Base-by-base conservation (phyloP, 2,113 vertebrate species). In the Xerus inauris region DNA sequence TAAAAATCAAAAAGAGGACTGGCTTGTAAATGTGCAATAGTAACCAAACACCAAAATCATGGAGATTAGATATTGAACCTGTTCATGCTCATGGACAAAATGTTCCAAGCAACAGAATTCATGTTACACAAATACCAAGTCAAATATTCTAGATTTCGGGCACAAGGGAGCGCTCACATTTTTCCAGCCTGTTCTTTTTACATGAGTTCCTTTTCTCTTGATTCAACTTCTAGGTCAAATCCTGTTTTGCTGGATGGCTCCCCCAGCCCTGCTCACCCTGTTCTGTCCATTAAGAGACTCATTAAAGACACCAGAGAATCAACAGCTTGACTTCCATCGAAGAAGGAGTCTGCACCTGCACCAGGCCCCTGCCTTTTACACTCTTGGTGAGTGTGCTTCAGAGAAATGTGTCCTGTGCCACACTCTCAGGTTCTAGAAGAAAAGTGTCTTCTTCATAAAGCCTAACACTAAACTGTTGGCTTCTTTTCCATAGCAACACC, bases 61-160 rank as follows among this genome's bases (percentile, higher is more conserved):
- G 16, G 12, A 80, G 40, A 40, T 12, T 24, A 8, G 38, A 28
- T 45, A 28, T 64, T 57, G 42, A 47, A 49, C 47, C 59, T 51
- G 30, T 59, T 45, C 72, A 8, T 87, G 40, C 42, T 71, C 5
- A 11, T 1, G 7, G 16, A 11, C 22, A 28, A 45, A 64, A n/a
- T 26, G 2, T 4, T 22, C n/a, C 22, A 12, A n/a, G 75, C 35
- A 13, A 57, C n/a, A 75, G n/a, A 42, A 28, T 40, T 24, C 9
- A 0, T 10, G 20, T 8, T 28, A 8, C 1, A 8, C 17, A 1
- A 24, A 72, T 17, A 0, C 5, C n/a, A 30, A n/a, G 14, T n/a
- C 13, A 19, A 8, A 20, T 5, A 32, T 16, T 62, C 71, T 17
- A 17, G 80, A 42, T 75, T 80, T 45, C 65, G 49, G 20, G 24